Evolutionary conservation across 2,113 vertebrate genomes (phyloP).

Genomic region (Sinocyclocheilus maitianheensis): DNA sequence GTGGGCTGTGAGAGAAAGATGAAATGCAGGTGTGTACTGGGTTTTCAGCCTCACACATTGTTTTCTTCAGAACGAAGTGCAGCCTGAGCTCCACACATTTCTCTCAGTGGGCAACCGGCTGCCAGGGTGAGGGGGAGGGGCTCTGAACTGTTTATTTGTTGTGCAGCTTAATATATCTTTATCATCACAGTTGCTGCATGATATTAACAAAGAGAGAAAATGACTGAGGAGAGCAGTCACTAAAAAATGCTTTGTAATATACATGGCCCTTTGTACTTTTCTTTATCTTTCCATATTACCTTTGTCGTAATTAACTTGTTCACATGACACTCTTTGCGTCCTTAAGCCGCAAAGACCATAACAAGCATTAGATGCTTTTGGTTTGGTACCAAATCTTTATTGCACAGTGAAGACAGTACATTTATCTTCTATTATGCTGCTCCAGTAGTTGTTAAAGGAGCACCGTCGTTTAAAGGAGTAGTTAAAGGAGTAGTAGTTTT

Average conservation of each 20-base stretch:
- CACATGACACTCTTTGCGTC: neutral
- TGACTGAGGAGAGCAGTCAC: neutral
- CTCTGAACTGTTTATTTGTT: constrained; percentile 24
- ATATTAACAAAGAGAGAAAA: constrained; percentile 13
- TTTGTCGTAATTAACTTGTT: constrained; percentile 4
- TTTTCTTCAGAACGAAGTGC: neutral
- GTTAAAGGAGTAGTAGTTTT: neutral
- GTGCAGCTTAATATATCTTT: constrained; percentile 8
- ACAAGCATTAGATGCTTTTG: neutral
- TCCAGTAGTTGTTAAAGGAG: neutral
- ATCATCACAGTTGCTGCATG: neutral
- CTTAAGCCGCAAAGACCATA: neutral
- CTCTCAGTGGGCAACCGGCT: constrained; percentile 8
- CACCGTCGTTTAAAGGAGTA: neutral
- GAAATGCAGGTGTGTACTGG: constrained; percentile 32
- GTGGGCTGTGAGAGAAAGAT: constrained; percentile 1
- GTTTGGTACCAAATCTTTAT: constrained; percentile 24
- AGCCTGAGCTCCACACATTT: constrained; percentile 10
- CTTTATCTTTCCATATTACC: neutral
- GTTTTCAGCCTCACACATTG: neutral
- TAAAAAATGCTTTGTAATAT: neutral
- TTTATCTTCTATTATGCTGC: constrained; percentile 27
- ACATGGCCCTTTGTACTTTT: neutral
- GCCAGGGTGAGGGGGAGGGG: neutral
- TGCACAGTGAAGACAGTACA: constrained; percentile 3